phyloP scores from a whole-genome alignment of 2,797 vertebrate genomes.

The Ptychadena robeensis region DNA sequence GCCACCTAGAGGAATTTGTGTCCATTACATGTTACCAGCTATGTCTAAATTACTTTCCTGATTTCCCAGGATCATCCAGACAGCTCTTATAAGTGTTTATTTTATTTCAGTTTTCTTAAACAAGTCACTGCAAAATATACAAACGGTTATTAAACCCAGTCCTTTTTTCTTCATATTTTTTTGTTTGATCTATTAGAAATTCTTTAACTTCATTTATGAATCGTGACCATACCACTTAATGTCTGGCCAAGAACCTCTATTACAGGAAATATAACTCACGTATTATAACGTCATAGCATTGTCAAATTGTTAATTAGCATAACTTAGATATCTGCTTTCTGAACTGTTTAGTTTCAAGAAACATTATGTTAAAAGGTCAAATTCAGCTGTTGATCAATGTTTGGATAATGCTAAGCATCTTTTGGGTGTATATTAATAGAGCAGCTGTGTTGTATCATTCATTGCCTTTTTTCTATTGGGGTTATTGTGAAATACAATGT shows the following conservation, averaged over 20 bases:
- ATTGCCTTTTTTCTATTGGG: too few species aligned
- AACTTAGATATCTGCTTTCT: too few species aligned
- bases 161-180: not conserved
- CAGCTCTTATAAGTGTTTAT: not conserved
- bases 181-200: not conserved
- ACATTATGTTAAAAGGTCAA: too few species aligned
- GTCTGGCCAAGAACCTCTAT: not conserved
- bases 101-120: not conserved
- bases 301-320: too few species aligned
- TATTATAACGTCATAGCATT: not conserved
- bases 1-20: conserved; percentile 6
- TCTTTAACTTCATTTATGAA: not conserved
- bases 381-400: too few species aligned
- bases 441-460: too few species aligned
- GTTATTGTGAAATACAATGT: not conserved
- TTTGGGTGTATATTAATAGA: too few species aligned
- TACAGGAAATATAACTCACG: not conserved
- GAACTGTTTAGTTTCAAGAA: too few species aligned
- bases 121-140: not conserved
- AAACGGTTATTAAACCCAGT: not conserved
- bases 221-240: not conserved
- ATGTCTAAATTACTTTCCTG: not conserved
- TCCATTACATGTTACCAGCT: not conserved
- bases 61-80: not conserved
- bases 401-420: too few species aligned